A percentile compares a stretch with the other conserved stretches of the same genome.
phyloP scores from a whole-genome alignment of 2,888 invertebrate species.

The Drosophila planitibia region DNA sequence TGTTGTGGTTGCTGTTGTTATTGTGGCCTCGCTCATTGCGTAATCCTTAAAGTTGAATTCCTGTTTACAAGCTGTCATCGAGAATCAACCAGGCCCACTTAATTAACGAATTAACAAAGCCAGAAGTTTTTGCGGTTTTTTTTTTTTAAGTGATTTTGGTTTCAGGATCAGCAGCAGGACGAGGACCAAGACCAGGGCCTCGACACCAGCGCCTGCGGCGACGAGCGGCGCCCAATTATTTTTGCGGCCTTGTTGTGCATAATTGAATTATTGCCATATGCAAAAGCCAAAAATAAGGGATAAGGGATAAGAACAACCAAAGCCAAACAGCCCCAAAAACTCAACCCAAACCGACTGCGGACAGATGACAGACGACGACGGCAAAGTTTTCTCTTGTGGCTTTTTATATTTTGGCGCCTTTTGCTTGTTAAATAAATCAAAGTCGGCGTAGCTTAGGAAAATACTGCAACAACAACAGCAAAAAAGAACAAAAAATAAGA shows the following conservation, averaged over 20 bases:
- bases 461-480: constrained; percentile 6
- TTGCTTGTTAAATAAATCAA: constrained; percentile 74
- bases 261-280: constrained; percentile 80
- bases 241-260: constrained; percentile 79
- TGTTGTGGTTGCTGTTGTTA: constrained; percentile 17
- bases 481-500: background rate
- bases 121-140: constrained; percentile 72
- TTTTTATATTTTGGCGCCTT: constrained; percentile 61
- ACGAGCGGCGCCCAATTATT: constrained; percentile 61
- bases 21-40: constrained; percentile 59
- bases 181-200: constrained; percentile 10
- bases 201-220: constrained; percentile 25
- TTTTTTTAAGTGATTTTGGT: constrained; percentile 63
- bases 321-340: constrained; percentile 10
- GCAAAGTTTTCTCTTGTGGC: constrained; percentile 64
- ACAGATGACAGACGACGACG: constrained; percentile 45
- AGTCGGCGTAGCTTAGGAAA: constrained; percentile 55
- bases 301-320: constrained; percentile 19
- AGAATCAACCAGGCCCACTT: constrained; percentile 70
- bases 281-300: constrained; percentile 68
- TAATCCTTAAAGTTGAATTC: constrained; percentile 75
- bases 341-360: constrained; percentile 20
- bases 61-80: constrained; percentile 74
- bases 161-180: constrained; percentile 10
- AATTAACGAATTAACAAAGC: constrained; percentile 81